Percentiles rank a stretch among this genome's conserved stretches.
These are phyloP conservation scores for Linepithema humile DNA, from an alignment of 1,140 invertebrate species.

Conservation along the genomic window DNA sequence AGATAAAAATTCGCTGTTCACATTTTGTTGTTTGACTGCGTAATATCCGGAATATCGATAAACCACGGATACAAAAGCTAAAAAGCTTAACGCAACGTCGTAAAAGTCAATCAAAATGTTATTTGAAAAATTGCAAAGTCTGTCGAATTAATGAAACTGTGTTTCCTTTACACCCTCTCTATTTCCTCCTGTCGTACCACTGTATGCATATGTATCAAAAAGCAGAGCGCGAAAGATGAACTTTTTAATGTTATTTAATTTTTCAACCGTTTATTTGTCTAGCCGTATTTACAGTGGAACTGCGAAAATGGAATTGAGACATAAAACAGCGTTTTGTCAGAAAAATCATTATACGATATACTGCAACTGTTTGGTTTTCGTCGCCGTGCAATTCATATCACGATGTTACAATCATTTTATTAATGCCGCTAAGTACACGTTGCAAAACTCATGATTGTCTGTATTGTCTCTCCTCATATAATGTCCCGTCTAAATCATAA, in stretches of 20 bases:
- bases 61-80: slow-evolving; percentile 13
- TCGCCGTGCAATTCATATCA: neutral
- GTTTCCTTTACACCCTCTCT: neutral
- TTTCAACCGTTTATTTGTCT: slow-evolving; percentile 11
- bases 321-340: neutral
- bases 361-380: neutral
- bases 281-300: neutral
- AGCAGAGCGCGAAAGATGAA: neutral
- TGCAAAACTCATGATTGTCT: neutral
- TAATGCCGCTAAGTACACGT: neutral
- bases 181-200: neutral
- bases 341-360: neutral
- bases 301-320: neutral
- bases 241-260: slow-evolving; percentile 29
- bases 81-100: neutral
- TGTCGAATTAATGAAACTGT: slow-evolving; percentile 7
- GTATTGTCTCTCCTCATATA: neutral
- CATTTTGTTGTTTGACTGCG: slow-evolving; percentile 47
- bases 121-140: slow-evolving; percentile 31
- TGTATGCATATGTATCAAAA: neutral
- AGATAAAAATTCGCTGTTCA: slow-evolving; percentile 20
- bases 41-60: slow-evolving; percentile 25
- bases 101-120: slow-evolving; percentile 1
- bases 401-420: slow-evolving; percentile 25
- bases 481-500: no score